These are phyloP conservation scores for Acanthaster planci DNA, from an alignment of 35 echinoderm and acorn worm species.

Conservation along the genomic window DNA sequence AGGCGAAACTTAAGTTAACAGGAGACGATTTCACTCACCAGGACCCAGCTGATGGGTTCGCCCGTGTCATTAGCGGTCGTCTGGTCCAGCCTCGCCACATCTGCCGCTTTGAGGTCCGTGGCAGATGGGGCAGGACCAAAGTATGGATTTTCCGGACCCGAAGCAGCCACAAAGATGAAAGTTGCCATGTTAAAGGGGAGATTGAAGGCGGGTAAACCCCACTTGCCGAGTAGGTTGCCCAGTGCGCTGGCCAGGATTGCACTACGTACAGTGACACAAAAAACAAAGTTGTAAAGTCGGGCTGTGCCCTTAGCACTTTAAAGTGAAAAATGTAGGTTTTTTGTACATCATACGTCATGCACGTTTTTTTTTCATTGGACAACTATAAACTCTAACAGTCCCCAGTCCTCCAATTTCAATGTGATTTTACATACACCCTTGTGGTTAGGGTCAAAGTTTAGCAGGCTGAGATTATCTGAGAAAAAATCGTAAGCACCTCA, in stretches of 20 bases:
- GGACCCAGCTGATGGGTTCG: constrained; percentile 47
- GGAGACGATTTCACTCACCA: constrained; percentile 39
- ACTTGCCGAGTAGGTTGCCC: constrained; percentile 34
- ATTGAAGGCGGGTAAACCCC: constrained; percentile 60
- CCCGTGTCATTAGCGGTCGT: neutral
- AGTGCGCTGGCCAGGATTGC: constrained; percentile 55
- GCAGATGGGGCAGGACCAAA: constrained; percentile 9
- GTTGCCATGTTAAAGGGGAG: constrained; percentile 60
- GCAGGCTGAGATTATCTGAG: too few species aligned
- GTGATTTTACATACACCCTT: too few species aligned
- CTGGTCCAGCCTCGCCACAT: neutral
- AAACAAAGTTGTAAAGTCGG: too few species aligned
- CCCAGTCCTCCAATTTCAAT: too few species aligned
- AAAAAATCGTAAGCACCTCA: too few species aligned
- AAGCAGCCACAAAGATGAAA: constrained; percentile 51
- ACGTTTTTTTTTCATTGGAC: too few species aligned
- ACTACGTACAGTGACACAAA: constrained; percentile 17
- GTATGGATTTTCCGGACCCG: constrained; percentile 26
- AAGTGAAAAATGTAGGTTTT: too few species aligned
- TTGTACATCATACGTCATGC: too few species aligned
- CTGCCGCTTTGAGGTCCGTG: neutral
- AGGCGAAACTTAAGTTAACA: too few species aligned
- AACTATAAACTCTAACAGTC: too few species aligned
- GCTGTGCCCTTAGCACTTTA: too few species aligned
- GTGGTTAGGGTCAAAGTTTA: too few species aligned